A percentile compares a stretch with the other conserved stretches of the same genome.
These are phyloP conservation scores for Sciurus niger DNA, from an alignment of 2,113 vertebrate genomes.

Conservation along the genomic window DNA sequence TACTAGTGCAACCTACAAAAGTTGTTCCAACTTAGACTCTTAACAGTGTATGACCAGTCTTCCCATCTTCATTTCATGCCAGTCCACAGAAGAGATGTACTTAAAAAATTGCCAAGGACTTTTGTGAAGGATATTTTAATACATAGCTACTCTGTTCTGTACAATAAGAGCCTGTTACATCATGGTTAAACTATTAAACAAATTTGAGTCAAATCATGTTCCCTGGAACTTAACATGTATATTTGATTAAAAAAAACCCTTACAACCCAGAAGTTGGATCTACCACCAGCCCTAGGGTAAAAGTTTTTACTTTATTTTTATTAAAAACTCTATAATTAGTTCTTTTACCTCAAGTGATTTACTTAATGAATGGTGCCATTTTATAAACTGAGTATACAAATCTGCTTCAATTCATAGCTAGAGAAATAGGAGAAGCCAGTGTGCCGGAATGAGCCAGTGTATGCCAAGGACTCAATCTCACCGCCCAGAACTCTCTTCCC, in stretches of 20 bases:
- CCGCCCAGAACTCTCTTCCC: neutral
- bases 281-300: neutral
- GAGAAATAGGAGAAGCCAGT: constrained; percentile 37
- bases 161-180: constrained; percentile 62
- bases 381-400: constrained; percentile 75
- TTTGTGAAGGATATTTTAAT: constrained; percentile 53
- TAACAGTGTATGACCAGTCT: neutral
- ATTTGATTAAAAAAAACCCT: neutral
- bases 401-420: constrained; percentile 43
- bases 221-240: constrained; percentile 55
- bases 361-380: constrained; percentile 69
- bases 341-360: constrained; percentile 74
- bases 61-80: neutral
- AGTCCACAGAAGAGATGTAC: neutral
- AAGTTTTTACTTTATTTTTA: constrained; percentile 65
- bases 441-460: neutral
- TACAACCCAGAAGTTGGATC: constrained; percentile 44
- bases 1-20: constrained; percentile 20
- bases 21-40: neutral
- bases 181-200: constrained; percentile 52
- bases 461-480: constrained; percentile 1
- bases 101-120: constrained; percentile 38
- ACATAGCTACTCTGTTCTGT: constrained; percentile 3
- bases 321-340: constrained; percentile 73
- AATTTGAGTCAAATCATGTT: constrained; percentile 48